Conservation (phyloP, 2,797 vertebrate genomes). For the Ataeniobius toweri region DNA sequence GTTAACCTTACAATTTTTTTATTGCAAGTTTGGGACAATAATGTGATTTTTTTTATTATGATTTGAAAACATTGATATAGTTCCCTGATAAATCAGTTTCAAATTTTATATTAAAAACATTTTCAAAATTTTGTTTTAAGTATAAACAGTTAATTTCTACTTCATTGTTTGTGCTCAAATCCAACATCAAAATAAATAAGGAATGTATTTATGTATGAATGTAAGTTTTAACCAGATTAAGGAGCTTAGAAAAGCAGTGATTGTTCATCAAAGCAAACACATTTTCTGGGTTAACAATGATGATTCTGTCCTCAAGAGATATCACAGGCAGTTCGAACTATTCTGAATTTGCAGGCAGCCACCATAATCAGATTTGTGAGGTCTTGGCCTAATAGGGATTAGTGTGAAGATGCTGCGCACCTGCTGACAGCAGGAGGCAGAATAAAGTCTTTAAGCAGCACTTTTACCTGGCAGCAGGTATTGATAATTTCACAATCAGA, state of each 20-base stretch:
- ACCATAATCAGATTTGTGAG: conserved; percentile 86
- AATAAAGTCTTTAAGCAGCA: conserved; percentile 52
- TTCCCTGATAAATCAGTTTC: background rate
- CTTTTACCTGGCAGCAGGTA: conserved; percentile 58
- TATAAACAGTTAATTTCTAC: background rate
- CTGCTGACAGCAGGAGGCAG: conserved; percentile 64
- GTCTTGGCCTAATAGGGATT: conserved; percentile 87
- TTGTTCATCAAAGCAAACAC: conserved; percentile 13
- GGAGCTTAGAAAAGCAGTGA: background rate
- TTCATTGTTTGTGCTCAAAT: background rate
- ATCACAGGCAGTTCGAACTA: conserved; percentile 62
- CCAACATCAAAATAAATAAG: background rate
- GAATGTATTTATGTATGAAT: background rate
- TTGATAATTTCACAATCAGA: conserved; percentile 32
- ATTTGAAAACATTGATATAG: background rate
- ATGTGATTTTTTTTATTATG: background rate
- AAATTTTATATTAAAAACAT: background rate
- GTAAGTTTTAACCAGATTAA: background rate
- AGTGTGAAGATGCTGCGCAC: conserved; percentile 72
- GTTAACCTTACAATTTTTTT: background rate
- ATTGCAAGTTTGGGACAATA: background rate
- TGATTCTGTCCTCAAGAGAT: conserved; percentile 28
- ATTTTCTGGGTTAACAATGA: conserved; percentile 12
- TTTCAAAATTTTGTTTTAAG: background rate
- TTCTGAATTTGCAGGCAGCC: conserved; percentile 75